Conservation (phyloP, 2,888 invertebrate genomes). For the Graphium colonna region DNA sequence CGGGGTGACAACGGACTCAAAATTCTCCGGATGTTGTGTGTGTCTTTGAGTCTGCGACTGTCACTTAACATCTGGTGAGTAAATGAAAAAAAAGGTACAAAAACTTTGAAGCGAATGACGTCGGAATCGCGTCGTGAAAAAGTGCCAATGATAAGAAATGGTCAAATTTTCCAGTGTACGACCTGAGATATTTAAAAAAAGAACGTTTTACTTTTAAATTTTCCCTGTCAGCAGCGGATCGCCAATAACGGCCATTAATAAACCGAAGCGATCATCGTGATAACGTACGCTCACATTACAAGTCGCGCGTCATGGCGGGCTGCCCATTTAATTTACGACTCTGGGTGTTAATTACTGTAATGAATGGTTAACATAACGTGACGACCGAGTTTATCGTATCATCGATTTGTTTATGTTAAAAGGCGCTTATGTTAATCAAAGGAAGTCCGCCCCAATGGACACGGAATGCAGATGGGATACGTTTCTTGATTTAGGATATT, state of each 20-base stretch:
- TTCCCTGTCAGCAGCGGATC: slow-evolving; percentile 12
- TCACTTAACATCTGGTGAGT: too few species aligned
- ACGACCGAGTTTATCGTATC: slow-evolving; percentile 49
- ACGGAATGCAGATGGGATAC: slow-evolving; percentile 30
- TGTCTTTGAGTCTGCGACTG: too few species aligned
- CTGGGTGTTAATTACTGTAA: slow-evolving; percentile 68
- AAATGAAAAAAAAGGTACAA: too few species aligned
- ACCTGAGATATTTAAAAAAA: too few species aligned
- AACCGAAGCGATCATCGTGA: slow-evolving; percentile 19
- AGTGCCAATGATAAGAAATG: too few species aligned
- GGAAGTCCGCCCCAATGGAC: slow-evolving; percentile 65
- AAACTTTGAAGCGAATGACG: too few species aligned
- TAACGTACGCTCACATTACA: slow-evolving; percentile 40
- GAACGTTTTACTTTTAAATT: background rate
- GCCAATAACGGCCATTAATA: slow-evolving; percentile 30
- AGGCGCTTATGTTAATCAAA: slow-evolving; percentile 63
- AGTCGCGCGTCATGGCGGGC: slow-evolving; percentile 52
- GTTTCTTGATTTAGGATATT: slow-evolving; percentile 24
- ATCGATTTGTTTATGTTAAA: slow-evolving; percentile 67
- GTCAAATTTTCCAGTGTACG: too few species aligned
- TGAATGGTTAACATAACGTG: slow-evolving; percentile 59
- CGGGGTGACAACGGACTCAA: too few species aligned
- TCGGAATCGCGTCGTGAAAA: too few species aligned
- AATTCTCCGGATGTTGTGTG: too few species aligned
- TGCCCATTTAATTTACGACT: slow-evolving; percentile 57